Evolutionary conservation across 2,113 vertebrate genomes (phyloP).

Genomic region (Henicopernis longicauda): DNA sequence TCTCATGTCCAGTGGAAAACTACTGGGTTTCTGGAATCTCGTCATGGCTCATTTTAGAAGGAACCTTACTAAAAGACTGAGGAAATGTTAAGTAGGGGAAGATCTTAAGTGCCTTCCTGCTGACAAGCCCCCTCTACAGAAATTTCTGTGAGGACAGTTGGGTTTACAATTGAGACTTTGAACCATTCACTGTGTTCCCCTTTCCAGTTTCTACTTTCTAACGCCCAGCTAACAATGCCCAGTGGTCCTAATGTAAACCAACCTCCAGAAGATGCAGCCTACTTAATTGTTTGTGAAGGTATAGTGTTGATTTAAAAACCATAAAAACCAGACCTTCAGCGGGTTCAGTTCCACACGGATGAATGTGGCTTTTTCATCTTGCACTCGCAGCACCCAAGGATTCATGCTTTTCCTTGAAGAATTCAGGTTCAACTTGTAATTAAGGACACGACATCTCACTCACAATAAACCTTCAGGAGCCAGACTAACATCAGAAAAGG

Average conservation of each 20-base stretch:
- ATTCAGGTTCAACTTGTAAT: no score
- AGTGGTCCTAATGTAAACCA: neutral
- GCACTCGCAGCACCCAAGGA: no score
- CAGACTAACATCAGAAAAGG: neutral
- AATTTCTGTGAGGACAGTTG: neutral
- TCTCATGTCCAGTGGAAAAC: neutral
- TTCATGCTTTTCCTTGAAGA: neutral
- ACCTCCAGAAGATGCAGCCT: neutral
- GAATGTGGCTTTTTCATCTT: no score
- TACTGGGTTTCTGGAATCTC: neutral
- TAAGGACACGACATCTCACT: neutral
- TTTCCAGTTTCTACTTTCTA: neutral
- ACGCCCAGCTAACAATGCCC: no score
- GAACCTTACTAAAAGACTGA: neutral
- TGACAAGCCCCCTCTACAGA: neutral
- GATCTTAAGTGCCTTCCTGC: neutral
- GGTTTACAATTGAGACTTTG: neutral
- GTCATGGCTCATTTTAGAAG: fast-evolving
- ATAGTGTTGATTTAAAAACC: neutral
- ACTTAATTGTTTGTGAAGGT: no score
- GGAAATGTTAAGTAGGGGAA: neutral
- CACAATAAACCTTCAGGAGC: neutral
- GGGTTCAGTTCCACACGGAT: fast-evolving
- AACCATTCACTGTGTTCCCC: neutral
- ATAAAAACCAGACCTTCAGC: neutral